A percentile compares a stretch with the other conserved stretches of the same genome.
These are phyloP conservation scores for Anadara kagoshimensis DNA, from an alignment of 1,140 invertebrate species.

Conservation along the genomic window DNA sequence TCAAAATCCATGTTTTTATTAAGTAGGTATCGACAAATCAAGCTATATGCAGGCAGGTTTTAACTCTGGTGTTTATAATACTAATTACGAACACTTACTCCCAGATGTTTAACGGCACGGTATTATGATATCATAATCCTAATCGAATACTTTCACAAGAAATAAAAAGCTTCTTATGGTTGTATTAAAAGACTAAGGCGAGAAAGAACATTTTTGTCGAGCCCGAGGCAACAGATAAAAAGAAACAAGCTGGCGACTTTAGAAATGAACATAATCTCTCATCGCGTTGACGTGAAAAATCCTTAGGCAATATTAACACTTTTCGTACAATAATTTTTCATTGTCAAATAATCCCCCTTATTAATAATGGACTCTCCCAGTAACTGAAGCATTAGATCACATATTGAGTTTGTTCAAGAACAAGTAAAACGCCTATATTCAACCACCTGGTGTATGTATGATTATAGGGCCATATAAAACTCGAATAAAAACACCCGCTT, in stretches of 20 bases:
- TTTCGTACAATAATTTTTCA: constrained; percentile 39
- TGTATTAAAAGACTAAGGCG: constrained; percentile 3
- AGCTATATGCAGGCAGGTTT: no score
- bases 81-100: no score
- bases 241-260: constrained; percentile 42
- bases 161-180: constrained; percentile 10
- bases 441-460: constrained; percentile 43
- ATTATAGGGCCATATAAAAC: constrained; percentile 7
- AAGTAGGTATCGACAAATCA: no score
- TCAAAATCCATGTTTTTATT: no score
- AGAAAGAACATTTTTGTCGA: constrained; percentile 11
- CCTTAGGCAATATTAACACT: constrained; percentile 46
- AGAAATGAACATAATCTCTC: constrained; percentile 46
- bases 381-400: constrained; percentile 24
- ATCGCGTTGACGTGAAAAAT: constrained; percentile 43
- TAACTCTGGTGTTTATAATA: no score
- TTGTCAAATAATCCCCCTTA: constrained; percentile 39
- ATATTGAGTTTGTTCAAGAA: constrained; percentile 39
- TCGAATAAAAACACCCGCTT: constrained; percentile 37
- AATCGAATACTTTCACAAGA: constrained; percentile 11
- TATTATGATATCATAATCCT: constrained; percentile 8
- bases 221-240: constrained; percentile 28
- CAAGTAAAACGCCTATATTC: constrained; percentile 13
- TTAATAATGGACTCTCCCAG: constrained; percentile 41
- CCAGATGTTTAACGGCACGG: neutral